Evolutionary conservation across 2,113 vertebrate species (phyloP).

Genomic region (Sterna hirundo): DNA sequence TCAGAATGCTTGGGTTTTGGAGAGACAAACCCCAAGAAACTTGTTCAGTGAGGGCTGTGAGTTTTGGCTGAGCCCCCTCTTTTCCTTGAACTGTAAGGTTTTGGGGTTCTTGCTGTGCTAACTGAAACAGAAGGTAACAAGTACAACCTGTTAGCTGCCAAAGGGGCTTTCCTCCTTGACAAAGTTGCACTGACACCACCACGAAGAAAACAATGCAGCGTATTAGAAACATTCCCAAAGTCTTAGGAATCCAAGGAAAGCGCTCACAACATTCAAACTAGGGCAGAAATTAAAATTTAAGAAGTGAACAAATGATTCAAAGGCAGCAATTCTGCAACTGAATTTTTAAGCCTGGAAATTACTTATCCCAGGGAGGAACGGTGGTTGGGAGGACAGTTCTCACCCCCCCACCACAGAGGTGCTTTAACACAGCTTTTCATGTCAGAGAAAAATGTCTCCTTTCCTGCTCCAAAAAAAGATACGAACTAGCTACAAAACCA

Average conservation of each 20-base stretch:
- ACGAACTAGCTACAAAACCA: not conserved
- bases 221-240: not conserved
- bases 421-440: not conserved
- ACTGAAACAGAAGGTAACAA: not conserved
- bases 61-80: not conserved
- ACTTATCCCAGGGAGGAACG: not conserved
- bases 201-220: not conserved
- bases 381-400: not conserved
- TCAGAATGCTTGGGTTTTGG: not conserved
- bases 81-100: not conserved
- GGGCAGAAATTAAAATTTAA: not conserved
- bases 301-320: not conserved
- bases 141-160: not conserved
- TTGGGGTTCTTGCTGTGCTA: not conserved
- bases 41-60: not conserved
- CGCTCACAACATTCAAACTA: accelerated
- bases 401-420: too few species aligned
- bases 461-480: not conserved
- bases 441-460: not conserved
- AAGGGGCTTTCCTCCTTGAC: not conserved
- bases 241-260: not conserved
- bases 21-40: not conserved
- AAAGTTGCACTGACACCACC: not conserved
- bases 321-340: not conserved
- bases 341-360: not conserved